A percentile compares a stretch with the other conserved stretches of the same genome.
Conservation (phyloP, 2,113 vertebrate genomes). For the Halcyon malimbica region DNA sequence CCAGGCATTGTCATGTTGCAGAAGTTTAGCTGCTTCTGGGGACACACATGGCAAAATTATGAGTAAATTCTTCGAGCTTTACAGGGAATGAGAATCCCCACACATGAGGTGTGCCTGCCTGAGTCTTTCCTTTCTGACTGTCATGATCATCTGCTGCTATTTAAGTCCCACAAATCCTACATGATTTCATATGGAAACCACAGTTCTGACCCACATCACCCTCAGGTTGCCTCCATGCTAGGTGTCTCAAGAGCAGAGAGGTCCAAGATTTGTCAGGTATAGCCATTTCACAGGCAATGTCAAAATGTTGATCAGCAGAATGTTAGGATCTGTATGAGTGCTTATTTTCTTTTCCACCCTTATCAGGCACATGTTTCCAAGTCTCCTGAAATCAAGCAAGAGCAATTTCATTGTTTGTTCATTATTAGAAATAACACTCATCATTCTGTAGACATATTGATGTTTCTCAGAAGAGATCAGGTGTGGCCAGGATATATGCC, state of each 20-base stretch:
- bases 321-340: not conserved
- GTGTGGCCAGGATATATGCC: not conserved
- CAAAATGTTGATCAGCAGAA: not conserved
- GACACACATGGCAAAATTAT: not conserved
- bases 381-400: not conserved
- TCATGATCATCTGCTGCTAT: not conserved
- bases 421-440: not conserved
- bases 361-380: not conserved
- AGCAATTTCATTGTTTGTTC: not conserved
- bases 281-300: not conserved
- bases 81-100: not conserved
- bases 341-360: not conserved
- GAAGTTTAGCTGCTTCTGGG: not conserved
- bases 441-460: not conserved
- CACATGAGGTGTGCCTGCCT: not conserved
- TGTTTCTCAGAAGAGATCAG: not conserved
- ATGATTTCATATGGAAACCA: not conserved
- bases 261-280: not conserved
- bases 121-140: not conserved
- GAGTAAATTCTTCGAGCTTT: not conserved
- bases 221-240: not conserved
- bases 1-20: not conserved
- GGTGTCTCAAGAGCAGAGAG: not conserved
- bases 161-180: not conserved
- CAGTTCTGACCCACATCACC: not conserved